Evolutionary conservation across 2,888 invertebrate genomes (phyloP), one percentile per base, ranked within the genome.

Genomic region (Agriopis aurantiaria): DNA sequence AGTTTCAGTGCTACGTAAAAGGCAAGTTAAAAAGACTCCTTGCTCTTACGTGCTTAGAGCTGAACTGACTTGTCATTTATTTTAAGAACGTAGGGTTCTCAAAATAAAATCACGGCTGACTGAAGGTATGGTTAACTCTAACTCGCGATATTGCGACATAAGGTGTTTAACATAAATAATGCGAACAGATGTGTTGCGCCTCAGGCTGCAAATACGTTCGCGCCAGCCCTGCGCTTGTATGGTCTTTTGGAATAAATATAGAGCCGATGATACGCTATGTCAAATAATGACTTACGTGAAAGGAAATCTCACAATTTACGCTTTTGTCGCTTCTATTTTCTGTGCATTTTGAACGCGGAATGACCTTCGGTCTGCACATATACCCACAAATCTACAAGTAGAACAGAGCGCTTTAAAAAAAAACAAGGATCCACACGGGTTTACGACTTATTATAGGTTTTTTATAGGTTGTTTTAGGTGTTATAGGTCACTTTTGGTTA

Each of bases 121-220:
- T 76, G 64, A 65, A 73, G 73, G 86, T 33, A 85, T 82, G 77
- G 84, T 88, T 88, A 86, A 85, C 85, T 86, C 90, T 92, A 92
- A 92, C 92, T 92, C 90, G 90, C 88, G 85, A 92, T 93, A 94
- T 94, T 92, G 92, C 92, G 94, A 93, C 94, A 93, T 93, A 93
- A 93, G 94, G 94, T 93, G 92, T 93, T 93, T 93, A 93, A 93
- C 94, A 93, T 94, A 94, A 93, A 93, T 94, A 93, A 93, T 93
- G 88, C 88, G 89, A 88, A 91, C 94, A 94, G 94, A 93, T 93
- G 94, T 88, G 93, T 87, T 86, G 76, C 79, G 94, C 94, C 94
- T 86, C 88, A 83, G 93, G 94, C 82, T 81, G 87, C 92, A 92
- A 92, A 93, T 92, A 92, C 91, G 89, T 88, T 88, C 86, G 84